phyloP scores from a whole-genome alignment of 2,888 invertebrate genomes.

The Arctia plantaginis region DNA sequence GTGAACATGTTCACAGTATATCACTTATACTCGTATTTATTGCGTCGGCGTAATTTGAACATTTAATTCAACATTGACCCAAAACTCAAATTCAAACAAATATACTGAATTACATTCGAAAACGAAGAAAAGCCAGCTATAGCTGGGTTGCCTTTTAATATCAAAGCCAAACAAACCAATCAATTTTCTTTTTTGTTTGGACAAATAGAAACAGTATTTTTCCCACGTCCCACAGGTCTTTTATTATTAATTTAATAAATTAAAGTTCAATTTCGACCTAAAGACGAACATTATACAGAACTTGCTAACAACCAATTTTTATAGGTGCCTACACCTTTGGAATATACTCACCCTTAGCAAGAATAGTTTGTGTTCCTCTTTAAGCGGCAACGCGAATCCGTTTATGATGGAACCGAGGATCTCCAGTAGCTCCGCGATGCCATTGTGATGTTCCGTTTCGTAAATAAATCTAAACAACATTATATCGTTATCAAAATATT shows the following conservation, averaged over 20 bases:
- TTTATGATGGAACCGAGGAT: constrained; percentile 99
- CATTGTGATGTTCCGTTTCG: constrained; percentile 99
- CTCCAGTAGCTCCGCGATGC: constrained; percentile 98
- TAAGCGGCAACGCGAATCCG: constrained; percentile 98
- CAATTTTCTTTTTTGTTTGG: neutral
- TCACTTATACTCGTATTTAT: constrained; percentile 2
- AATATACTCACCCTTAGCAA: constrained; percentile 90
- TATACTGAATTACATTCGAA: constrained; percentile 1
- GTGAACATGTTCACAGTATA: neutral
- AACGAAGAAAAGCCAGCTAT: neutral
- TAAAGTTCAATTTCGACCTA: neutral
- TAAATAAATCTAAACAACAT: constrained; percentile 94
- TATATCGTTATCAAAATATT: neutral
- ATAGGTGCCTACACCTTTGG: too few species aligned
- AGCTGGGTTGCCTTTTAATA: neutral
- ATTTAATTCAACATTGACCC: constrained; percentile 18
- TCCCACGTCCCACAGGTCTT: neutral
- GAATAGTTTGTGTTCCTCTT: constrained; percentile 99
- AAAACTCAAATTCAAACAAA: constrained; percentile 10
- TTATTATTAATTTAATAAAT: neutral
- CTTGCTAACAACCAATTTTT: neutral
- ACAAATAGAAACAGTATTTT: neutral
- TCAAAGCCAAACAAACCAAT: neutral
- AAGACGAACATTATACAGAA: neutral
- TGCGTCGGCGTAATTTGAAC: neutral